These are phyloP conservation scores for Eurytoma californica DNA, from an alignment of 2,888 invertebrate species.

Conservation along the genomic window DNA sequence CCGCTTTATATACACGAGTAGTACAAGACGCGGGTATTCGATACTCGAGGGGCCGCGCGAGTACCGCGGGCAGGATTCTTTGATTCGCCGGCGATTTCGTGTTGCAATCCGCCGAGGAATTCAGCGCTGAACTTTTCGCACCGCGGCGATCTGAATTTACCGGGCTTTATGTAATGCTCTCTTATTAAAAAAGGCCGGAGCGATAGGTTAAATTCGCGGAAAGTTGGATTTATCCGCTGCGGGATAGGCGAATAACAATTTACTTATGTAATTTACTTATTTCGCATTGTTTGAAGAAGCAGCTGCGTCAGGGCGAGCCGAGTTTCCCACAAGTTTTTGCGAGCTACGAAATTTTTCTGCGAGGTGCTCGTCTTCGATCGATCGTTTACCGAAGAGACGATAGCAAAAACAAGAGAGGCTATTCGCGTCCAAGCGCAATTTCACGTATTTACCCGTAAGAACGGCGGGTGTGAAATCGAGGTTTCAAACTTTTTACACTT, in stretches of 20 bases:
- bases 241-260: no score
- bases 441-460: not conserved
- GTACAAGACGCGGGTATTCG: slow-evolving; percentile 19
- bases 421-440: slow-evolving; percentile 8
- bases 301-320: no score
- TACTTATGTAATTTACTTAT: no score
- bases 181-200: no score
- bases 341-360: no score
- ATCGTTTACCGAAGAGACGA: slow-evolving; percentile 3
- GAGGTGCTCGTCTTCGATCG: not conserved
- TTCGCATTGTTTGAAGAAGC: no score
- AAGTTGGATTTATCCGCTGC: not conserved
- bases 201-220: not conserved
- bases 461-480: not conserved
- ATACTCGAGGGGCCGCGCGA: not conserved
- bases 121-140: no score
- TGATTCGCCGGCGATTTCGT: no score
- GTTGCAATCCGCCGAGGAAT: no score
- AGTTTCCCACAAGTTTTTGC: no score
- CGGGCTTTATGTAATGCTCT: no score
- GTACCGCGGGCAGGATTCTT: not conserved
- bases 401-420: not conserved
- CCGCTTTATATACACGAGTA: slow-evolving; percentile 19
- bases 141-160: no score
- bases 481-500: not conserved